These are phyloP conservation scores for Podargus strigoides DNA, from an alignment of 2,797 vertebrate species.

Conservation along the genomic window DNA sequence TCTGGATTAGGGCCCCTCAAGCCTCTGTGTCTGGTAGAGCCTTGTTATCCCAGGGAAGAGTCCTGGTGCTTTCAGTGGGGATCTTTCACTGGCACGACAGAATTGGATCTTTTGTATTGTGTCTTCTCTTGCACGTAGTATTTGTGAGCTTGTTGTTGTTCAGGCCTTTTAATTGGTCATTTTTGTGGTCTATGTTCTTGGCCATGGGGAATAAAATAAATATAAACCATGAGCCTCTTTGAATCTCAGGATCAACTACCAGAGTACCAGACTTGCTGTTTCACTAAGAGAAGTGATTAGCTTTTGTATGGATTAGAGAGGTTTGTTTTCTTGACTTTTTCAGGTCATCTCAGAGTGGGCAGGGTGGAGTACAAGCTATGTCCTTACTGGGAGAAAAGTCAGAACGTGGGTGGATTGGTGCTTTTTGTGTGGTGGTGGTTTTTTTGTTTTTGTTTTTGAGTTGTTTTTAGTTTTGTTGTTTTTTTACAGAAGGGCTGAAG, in stretches of 20 bases:
- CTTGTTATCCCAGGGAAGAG: not conserved
- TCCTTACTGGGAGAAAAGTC: not conserved
- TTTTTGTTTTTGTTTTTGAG: accelerated
- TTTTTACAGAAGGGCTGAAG: not conserved
- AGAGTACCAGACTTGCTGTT: not conserved
- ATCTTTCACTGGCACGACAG: not conserved
- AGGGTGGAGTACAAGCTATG: not conserved
- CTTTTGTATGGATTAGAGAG: not conserved
- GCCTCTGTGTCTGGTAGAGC: not conserved
- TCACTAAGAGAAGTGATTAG: not conserved
- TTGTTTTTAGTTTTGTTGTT: not conserved
- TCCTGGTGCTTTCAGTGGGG: not conserved
- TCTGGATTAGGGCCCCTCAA: not conserved
- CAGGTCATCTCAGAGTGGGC: not conserved
- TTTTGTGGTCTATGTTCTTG: not conserved
- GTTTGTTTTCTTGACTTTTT: not conserved
- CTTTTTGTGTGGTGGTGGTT: not conserved
- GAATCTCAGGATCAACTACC: not conserved
- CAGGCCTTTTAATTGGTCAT: not conserved
- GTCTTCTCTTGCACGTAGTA: not conserved
- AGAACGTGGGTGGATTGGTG: not conserved
- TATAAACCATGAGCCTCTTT: not conserved
- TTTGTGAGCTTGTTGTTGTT: not conserved
- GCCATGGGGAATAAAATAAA: not conserved
- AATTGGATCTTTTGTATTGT: not conserved